phyloP scores from a whole-genome alignment of 2,113 vertebrate species.

The Channa argus region DNA sequence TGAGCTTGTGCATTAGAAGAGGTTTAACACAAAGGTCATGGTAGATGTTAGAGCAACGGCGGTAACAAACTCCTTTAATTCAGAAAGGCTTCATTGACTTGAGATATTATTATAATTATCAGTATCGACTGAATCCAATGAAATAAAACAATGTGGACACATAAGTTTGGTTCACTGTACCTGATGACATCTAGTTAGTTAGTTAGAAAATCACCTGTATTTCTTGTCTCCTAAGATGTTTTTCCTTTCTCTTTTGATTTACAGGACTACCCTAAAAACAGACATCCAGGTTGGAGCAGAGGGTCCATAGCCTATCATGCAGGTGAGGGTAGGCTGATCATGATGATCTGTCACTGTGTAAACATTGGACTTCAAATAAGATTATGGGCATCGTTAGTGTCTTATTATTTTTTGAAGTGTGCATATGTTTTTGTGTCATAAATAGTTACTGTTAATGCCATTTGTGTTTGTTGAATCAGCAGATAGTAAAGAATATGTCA shows the following conservation, averaged over 20 bases:
- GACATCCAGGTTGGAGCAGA: slow-evolving; percentile 94
- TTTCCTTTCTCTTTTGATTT: slow-evolving; percentile 30
- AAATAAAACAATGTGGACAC: no score
- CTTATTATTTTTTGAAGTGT: background rate
- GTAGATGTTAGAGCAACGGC: no score
- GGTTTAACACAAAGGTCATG: no score
- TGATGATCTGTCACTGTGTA: background rate
- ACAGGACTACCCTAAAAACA: slow-evolving; percentile 94
- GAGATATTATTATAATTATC: no score
- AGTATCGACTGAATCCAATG: no score
- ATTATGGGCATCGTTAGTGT: background rate
- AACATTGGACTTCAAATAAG: no score
- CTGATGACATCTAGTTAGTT: no score
- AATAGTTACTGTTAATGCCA: background rate
- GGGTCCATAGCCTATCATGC: slow-evolving; percentile 95
- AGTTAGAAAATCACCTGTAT: background rate
- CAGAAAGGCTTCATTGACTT: no score
- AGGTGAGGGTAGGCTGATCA: slow-evolving; percentile 76
- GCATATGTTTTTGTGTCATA: background rate
- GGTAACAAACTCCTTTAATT: no score
- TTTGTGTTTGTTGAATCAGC: background rate
- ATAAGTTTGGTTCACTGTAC: no score
- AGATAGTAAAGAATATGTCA: background rate
- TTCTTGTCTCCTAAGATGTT: background rate
- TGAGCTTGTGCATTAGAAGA: no score